Evolutionary conservation across 2,113 vertebrate genomes (phyloP), one percentile per base, ranked within the genome.

Genomic region (Misgurnus mizolepis): DNA sequence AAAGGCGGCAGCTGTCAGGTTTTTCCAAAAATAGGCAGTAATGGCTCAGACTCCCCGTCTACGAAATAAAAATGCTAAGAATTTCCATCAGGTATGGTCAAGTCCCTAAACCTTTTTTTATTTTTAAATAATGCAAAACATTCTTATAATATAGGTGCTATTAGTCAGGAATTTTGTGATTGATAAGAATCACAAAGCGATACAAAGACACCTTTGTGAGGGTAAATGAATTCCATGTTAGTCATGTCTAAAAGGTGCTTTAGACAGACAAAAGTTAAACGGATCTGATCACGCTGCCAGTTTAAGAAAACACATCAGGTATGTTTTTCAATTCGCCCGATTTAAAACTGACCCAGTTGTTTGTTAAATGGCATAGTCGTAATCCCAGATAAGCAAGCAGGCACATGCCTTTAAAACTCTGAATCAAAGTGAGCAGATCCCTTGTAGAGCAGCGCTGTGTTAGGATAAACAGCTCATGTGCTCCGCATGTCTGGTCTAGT

Each of bases 401-500:
- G 41, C 74, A 78, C 79, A 79, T 77, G 81, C 72, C 64, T 67
- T 73, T 17, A n/a, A 69, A 77, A 77, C 53, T 68, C 41, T 34
- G 65, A 82, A 80, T 72, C 85, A 82, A 82, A 79, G 77, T 4
- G 10, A 68, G 79, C 22, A 84, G 62, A 78, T 84, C 67, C 62
- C 61, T 49, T 12, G 65, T 40, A 40, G 6, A 70, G 65, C 17
- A 10, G 56, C 14, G 34, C 45, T 80, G 70, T 41, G 76, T 50
- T 56, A 50, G 43, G 69, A 56, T 60, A 65, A 78, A 68, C 72
- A 45, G 67, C 74, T 53, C 53, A 85, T 43, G 56, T 62, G 62
- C 64, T 67, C 14, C 60, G 85, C 91, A 85, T 86, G 91, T 82
- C 89, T 67, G 87, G 91, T 89, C 90, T 89, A 85, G 91, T 89